These are phyloP conservation scores for Thinocorus orbignyianus DNA, from an alignment of 2,113 vertebrate genomes.

Conservation along the genomic window DNA sequence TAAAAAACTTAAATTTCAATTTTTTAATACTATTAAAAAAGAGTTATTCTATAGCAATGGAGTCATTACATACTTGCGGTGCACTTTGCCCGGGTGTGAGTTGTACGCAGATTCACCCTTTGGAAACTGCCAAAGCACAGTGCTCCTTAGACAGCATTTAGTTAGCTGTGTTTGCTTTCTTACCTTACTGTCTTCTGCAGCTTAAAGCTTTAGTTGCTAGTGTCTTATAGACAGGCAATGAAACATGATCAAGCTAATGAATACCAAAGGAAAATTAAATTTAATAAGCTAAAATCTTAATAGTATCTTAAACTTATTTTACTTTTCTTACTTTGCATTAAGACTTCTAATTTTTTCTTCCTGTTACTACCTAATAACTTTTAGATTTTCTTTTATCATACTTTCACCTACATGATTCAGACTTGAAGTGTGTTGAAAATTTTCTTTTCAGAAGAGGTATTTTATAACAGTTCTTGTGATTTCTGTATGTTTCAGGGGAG, in stretches of 20 bases:
- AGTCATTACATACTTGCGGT: background rate
- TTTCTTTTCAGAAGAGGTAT: background rate
- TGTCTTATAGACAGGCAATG: background rate
- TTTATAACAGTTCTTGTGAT: background rate
- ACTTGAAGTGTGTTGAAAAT: background rate
- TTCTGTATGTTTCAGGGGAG: slow-evolving; percentile 78
- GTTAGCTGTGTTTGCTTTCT: background rate
- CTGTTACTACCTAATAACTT: background rate
- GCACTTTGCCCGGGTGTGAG: background rate
- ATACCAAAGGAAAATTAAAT: background rate
- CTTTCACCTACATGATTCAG: background rate
- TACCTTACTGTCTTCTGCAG: background rate
- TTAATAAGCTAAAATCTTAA: background rate
- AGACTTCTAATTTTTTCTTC: background rate
- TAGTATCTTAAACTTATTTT: background rate
- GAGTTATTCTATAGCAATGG: background rate
- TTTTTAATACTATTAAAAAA: background rate
- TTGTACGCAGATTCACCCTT: background rate
- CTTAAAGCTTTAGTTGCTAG: background rate
- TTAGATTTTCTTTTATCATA: background rate
- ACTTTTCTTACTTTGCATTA: background rate
- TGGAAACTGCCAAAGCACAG: background rate
- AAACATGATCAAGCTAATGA: background rate
- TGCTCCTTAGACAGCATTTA: background rate
- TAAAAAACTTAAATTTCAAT: background rate